Evolutionary conservation across 1,140 invertebrate species (phyloP).

Genomic region (Lethrus apterus): DNA sequence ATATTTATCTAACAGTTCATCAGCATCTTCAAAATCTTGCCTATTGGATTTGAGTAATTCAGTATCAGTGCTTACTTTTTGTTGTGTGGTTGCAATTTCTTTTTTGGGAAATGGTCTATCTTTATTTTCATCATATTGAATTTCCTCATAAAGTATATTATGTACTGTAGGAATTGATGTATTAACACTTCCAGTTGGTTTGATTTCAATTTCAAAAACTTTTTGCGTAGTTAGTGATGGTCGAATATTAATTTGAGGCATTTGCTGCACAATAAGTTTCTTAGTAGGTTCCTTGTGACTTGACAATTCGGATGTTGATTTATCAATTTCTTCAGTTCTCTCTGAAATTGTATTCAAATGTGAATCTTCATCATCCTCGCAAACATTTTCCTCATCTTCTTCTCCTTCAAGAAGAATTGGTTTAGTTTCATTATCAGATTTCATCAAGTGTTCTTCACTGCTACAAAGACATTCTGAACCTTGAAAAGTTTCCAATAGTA

Average conservation of each 20-base stretch:
- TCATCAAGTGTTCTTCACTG: too few species aligned
- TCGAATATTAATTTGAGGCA: conserved; percentile 24
- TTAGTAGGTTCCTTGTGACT: background rate
- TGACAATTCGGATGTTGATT: background rate
- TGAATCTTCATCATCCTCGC: background rate
- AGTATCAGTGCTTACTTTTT: too few species aligned
- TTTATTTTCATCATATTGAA: too few species aligned
- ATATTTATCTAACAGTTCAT: too few species aligned
- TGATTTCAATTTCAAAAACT: conserved; percentile 23
- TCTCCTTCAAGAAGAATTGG: background rate
- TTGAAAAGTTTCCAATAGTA: too few species aligned
- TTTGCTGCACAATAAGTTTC: conserved; percentile 23
- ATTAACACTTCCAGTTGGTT: conserved; percentile 17
- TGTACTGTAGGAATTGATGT: conserved; percentile 11
- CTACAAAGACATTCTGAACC: too few species aligned
- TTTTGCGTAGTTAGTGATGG: conserved; percentile 14
- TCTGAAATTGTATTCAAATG: conserved; percentile 24
- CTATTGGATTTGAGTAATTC: too few species aligned
- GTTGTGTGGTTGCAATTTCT: too few species aligned
- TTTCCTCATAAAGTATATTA: conserved; percentile 20
- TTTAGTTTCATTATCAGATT: background rate
- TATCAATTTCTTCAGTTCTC: conserved; percentile 14
- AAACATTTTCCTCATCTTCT: too few species aligned
- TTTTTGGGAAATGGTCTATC: too few species aligned
- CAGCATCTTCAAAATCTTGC: too few species aligned